phyloP scores from a whole-genome alignment of 1,140 invertebrate genomes.

The Hyles vespertilio region DNA sequence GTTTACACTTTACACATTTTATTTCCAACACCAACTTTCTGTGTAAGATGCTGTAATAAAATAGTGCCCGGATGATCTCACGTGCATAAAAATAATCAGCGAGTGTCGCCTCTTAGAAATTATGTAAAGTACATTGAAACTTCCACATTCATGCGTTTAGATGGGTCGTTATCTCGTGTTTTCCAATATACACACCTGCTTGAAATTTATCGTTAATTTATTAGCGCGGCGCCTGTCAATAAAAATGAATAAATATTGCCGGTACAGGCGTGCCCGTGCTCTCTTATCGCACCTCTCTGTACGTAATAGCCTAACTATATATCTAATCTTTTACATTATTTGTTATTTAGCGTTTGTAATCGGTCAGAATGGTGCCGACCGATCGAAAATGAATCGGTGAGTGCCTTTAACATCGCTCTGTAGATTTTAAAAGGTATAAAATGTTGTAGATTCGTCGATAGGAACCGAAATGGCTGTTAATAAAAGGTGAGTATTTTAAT shows the following conservation, averaged over 20 bases:
- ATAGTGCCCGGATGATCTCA: not conserved
- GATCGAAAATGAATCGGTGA: constrained; percentile 12
- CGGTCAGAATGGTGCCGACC: constrained; percentile 5
- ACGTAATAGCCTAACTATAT: not conserved
- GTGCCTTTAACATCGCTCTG: not conserved
- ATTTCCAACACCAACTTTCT: too few species aligned
- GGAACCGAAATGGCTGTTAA: constrained; percentile 6
- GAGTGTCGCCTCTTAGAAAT: too few species aligned
- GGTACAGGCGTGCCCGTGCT: not conserved
- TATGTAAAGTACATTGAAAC: constrained; percentile 15
- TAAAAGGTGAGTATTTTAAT: constrained; percentile 15
- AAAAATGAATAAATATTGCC: constrained; percentile 28
- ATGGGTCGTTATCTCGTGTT: constrained; percentile 13
- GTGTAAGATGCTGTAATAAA: too few species aligned
- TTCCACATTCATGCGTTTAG: constrained; percentile 16
- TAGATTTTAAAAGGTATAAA: not conserved
- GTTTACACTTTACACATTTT: too few species aligned
- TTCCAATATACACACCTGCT: constrained; percentile 29
- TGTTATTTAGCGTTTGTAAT: constrained; percentile 18
- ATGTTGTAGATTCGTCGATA: constrained; percentile 10
- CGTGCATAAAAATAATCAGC: constrained; percentile 2
- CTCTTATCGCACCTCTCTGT: not conserved
- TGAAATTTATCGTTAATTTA: constrained; percentile 32
- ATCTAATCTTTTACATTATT: constrained; percentile 9
- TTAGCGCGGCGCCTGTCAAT: constrained; percentile 11